Percentiles rank a stretch among this genome's conserved stretches.
phyloP scores from a whole-genome alignment of 2,888 invertebrate genomes.

The Phanerotoma sp. region DNA sequence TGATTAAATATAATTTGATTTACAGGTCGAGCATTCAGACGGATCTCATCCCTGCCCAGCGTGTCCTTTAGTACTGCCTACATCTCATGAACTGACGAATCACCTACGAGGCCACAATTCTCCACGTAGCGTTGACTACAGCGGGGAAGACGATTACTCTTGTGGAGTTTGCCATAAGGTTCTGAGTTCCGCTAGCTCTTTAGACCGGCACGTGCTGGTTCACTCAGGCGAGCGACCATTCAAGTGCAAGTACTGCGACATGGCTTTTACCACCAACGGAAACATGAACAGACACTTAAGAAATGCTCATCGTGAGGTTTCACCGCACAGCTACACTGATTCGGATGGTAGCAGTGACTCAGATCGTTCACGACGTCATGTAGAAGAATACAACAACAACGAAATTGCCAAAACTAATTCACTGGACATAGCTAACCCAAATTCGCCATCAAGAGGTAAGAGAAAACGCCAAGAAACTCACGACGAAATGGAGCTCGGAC shows the following conservation, averaged over 20 bases:
- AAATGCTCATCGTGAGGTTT: slow-evolving; percentile 56
- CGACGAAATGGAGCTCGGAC: slow-evolving; percentile 32
- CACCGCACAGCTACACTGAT: slow-evolving; percentile 47
- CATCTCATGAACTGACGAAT: slow-evolving; percentile 44
- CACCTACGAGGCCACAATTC: slow-evolving; percentile 50
- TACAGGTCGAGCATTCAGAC: slow-evolving; percentile 22
- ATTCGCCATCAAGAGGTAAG: slow-evolving; percentile 31
- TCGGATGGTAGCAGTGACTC: slow-evolving; percentile 50
- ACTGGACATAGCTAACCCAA: slow-evolving; percentile 26
- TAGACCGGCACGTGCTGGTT: slow-evolving; percentile 78
- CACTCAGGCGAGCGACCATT: slow-evolving; percentile 82
- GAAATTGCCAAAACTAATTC: slow-evolving; percentile 58
- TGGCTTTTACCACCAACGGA: slow-evolving; percentile 82
- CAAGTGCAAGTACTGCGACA: slow-evolving; percentile 74
- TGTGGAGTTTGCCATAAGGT: slow-evolving; percentile 72
- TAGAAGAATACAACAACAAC: slow-evolving; percentile 63
- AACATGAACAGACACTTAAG: slow-evolving; percentile 84
- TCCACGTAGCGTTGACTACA: slow-evolving; percentile 47
- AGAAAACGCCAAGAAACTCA: slow-evolving; percentile 43
- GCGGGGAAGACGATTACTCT: slow-evolving; percentile 60
- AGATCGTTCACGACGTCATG: slow-evolving; percentile 38
- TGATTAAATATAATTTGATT: neutral
- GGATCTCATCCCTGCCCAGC: slow-evolving; percentile 47
- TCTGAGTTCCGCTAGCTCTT: slow-evolving; percentile 74
- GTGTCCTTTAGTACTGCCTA: slow-evolving; percentile 44